Evolutionary conservation across 2,797 vertebrate genomes (phyloP).

Genomic region (Anguilla megastoma): DNA sequence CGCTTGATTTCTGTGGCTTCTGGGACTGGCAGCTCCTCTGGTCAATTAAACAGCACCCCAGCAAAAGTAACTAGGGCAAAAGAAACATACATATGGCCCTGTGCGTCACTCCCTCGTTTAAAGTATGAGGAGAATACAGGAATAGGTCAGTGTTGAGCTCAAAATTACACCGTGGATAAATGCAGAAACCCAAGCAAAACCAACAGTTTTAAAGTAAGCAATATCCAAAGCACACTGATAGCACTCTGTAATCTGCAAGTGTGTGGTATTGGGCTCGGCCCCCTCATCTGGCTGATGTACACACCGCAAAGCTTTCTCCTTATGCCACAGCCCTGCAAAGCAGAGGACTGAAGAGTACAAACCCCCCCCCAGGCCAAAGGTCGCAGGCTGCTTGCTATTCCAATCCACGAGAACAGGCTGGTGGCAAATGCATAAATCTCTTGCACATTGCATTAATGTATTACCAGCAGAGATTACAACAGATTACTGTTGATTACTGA

Average conservation of each 20-base stretch:
- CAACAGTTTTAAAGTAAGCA: background rate
- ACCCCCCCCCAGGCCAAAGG: background rate
- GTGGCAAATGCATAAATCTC: background rate
- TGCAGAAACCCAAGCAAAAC: background rate
- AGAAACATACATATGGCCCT: background rate
- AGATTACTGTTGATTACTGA: slow-evolving; percentile 10
- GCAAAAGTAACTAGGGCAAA: background rate
- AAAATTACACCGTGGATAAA: background rate
- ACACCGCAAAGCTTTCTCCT: background rate
- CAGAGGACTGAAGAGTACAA: background rate
- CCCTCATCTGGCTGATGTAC: background rate
- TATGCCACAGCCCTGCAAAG: background rate
- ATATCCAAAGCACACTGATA: background rate
- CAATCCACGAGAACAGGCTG: background rate
- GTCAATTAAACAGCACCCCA: background rate
- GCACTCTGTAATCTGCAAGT: background rate
- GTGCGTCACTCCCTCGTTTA: background rate
- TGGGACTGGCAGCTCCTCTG: background rate
- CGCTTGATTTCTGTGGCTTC: background rate
- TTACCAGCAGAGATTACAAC: slow-evolving; percentile 2
- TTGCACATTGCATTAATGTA: slow-evolving; percentile 3
- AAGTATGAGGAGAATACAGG: background rate
- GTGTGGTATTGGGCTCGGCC: background rate
- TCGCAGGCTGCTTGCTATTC: background rate
- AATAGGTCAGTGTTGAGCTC: background rate